Evolutionary conservation across 2,888 invertebrate species (phyloP).

Genomic region (Nomada flava): DNA sequence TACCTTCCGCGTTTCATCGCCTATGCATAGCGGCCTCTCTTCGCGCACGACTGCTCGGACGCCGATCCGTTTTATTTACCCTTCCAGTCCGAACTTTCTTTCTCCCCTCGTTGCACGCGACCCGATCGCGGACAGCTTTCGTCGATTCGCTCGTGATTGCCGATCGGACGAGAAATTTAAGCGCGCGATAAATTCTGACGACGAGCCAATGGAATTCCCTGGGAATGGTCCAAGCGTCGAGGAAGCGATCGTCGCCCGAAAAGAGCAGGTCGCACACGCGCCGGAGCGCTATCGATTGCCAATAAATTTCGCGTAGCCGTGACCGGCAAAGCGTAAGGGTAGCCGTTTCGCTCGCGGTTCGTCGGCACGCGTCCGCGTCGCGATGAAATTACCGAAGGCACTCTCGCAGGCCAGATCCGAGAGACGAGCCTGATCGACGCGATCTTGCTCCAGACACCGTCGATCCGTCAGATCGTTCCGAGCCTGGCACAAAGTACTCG

Average conservation of each 20-base stretch:
- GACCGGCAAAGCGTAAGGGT: constrained; percentile 76
- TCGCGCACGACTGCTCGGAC: background rate
- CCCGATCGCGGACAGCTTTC: background rate
- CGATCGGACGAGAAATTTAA: background rate
- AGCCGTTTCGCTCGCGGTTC: constrained; percentile 78
- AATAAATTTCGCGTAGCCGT: constrained; percentile 77
- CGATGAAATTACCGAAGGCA: constrained; percentile 68
- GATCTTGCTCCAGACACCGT: constrained; percentile 54
- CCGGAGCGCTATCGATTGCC: constrained; percentile 75
- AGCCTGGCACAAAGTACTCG: constrained; percentile 23
- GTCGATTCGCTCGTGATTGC: background rate
- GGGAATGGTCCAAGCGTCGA: background rate
- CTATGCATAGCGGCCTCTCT: constrained; percentile 30
- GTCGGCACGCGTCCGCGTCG: constrained; percentile 63
- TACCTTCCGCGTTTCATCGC: constrained; percentile 53
- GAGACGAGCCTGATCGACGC: constrained; percentile 15
- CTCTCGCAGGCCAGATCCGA: constrained; percentile 26
- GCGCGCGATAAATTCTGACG: background rate
- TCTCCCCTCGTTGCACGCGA: background rate
- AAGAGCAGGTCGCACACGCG: constrained; percentile 21
- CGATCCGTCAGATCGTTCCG: constrained; percentile 43
- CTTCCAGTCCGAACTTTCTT: background rate
- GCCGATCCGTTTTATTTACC: constrained; percentile 24
- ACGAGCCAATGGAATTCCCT: background rate
- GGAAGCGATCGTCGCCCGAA: constrained; percentile 5